Percentiles rank a stretch among this genome's conserved stretches.
phyloP scores from a whole-genome alignment of 1,140 invertebrate species.

The Drosophila nikananu region DNA sequence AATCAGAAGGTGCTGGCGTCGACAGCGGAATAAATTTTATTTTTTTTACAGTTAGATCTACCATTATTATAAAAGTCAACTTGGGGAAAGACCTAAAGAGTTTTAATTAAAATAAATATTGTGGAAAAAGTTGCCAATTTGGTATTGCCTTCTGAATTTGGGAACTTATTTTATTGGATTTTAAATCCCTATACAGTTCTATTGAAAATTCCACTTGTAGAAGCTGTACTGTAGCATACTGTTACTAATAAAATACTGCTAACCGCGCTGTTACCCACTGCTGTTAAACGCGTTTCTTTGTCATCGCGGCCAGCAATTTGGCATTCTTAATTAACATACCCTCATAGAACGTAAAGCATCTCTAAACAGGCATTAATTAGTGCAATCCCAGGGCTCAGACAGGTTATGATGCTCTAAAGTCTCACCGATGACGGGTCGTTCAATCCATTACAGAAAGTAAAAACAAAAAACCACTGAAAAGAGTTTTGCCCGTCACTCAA shows the following conservation, averaged over 20 bases:
- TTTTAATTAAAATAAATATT: not conserved
- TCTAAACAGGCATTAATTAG: conserved; percentile 45
- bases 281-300: conserved; percentile 11
- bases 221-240: conserved; percentile 18
- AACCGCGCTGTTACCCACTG: not conserved
- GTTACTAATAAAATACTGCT: conserved; percentile 18
- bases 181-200: too few species aligned
- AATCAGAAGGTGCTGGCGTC: conserved; percentile 67
- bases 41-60: not conserved
- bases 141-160: not conserved
- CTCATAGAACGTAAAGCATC: conserved; percentile 29
- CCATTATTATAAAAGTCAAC: not conserved
- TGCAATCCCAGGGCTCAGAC: conserved; percentile 44
- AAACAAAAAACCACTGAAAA: conserved; percentile 19
- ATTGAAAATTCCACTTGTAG: too few species aligned
- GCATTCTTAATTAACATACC: conserved; percentile 55
- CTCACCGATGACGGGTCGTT: conserved; percentile 44
- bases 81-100: too few species aligned
- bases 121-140: not conserved
- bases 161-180: not conserved
- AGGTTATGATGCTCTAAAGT: conserved; percentile 42
- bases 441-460: conserved; percentile 40
- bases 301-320: conserved; percentile 13
- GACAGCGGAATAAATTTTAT: not conserved
- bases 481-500: conserved; percentile 42